Conservation (phyloP, 1,140 invertebrate genomes). For the Microplitis demolitor region DNA sequence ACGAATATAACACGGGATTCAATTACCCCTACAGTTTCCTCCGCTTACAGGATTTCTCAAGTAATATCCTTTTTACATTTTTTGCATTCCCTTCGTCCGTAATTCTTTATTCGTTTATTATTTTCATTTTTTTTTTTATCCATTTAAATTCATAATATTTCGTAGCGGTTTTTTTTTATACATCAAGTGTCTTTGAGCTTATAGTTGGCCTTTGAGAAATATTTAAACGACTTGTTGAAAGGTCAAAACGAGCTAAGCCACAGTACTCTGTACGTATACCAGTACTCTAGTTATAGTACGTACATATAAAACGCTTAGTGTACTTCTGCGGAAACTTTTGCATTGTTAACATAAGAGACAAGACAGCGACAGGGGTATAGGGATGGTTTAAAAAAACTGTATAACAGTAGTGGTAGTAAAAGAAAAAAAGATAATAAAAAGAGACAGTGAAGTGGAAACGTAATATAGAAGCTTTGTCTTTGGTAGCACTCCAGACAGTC, state of each 20-base stretch:
- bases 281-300: too few relatives aligned
- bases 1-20: conserved; percentile 12
- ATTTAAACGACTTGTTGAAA: background rate
- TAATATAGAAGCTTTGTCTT: conserved; percentile 54
- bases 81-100: background rate
- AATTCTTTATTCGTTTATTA: background rate
- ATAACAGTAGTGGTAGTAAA: background rate
- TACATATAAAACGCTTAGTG: background rate
- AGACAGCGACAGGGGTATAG: background rate
- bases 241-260: background rate
- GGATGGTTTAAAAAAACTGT: background rate
- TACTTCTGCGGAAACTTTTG: background rate
- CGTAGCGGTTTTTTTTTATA: background rate
- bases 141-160: background rate
- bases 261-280: background rate
- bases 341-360: background rate
- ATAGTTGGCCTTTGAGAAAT: background rate
- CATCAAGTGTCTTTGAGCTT: background rate
- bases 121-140: background rate
- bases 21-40: background rate
- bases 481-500: conserved; percentile 27
- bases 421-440: background rate
- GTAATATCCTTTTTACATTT: background rate
- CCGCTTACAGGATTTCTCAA: background rate
- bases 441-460: conserved; percentile 49